A percentile compares a stretch with the other conserved stretches of the same genome.
Conservation (phyloP, 92 coral and sea anemone species). For the Porites evermanni region DNA sequence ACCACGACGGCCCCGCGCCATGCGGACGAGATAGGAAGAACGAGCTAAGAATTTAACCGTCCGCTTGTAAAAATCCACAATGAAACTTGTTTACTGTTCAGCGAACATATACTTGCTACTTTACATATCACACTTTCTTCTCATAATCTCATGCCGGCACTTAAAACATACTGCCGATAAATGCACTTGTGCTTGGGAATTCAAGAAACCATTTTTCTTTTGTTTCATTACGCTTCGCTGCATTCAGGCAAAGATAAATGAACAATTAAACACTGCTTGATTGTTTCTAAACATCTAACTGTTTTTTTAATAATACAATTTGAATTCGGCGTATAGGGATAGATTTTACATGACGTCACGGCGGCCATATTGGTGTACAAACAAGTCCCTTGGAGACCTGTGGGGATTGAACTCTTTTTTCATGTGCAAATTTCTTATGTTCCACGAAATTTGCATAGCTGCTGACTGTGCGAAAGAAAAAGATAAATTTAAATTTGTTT, state of each 20-base stretch:
- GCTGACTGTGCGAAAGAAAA: too few relatives aligned
- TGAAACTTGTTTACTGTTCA: conserved; percentile 13
- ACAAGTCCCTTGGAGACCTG: too few relatives aligned
- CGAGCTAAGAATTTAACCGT: conserved; percentile 33
- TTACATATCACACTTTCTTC: conserved; percentile 5
- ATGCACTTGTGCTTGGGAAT: conserved; percentile 10
- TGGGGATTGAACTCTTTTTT: too few relatives aligned
- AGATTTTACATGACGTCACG: too few relatives aligned
- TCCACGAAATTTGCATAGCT: too few relatives aligned
- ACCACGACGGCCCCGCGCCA: conserved; percentile 21
- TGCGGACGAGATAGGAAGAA: conserved; percentile 1
- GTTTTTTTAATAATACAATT: too few relatives aligned
- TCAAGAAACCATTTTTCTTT: conserved; percentile 14
- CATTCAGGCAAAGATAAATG: conserved; percentile 25
- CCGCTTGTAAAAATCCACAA: conserved; percentile 21
- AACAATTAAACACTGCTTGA: too few relatives aligned
- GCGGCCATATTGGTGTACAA: too few relatives aligned
- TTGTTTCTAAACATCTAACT: too few relatives aligned
- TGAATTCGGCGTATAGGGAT: too few relatives aligned
- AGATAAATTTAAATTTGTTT: too few relatives aligned
- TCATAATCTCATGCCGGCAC: neutral
- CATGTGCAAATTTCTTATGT: too few relatives aligned
- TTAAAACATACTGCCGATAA: neutral
- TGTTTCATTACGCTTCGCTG: conserved; percentile 14
- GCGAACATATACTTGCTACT: conserved; percentile 10